Evolutionary conservation across 2,797 vertebrate genomes (phyloP), one percentile per base, ranked within the genome.

Genomic region (Esox masquinongy): DNA sequence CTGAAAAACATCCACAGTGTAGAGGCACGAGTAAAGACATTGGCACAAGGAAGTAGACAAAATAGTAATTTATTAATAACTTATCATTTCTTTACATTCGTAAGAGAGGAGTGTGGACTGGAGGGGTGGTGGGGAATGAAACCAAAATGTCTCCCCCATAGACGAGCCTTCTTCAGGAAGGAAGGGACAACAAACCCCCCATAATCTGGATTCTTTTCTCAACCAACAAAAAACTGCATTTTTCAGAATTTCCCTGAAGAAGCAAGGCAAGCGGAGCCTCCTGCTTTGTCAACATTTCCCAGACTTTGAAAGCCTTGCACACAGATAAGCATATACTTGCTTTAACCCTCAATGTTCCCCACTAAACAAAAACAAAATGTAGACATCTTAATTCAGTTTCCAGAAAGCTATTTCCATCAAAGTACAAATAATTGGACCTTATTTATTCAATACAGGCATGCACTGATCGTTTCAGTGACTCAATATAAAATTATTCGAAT

Each of bases 1-100:
- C 73, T 73, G 75, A 72, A 75, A 78, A 77, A 87, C 82, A 82
- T 47, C 70, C 72, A 75, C 61, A 4, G 43, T 31, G 1, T 29
- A 4, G 59, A 68, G 67, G 5, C 19, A 63, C 34, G 68, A 72
- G 83, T 73, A 86, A 69, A 67, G 49, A 84, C 76, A 61, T 0
- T 34, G 78, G 74, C 79, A 78, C 74, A 88, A 90, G 77, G 88
- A 84, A 31, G 82, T 99, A 98, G 95, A 94, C 96, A 99, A 99
- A 99, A 99, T 99, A 99, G 94, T 95, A 95, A 97, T 99, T 98
- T 98, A 99, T 98, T 99, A 98, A 99, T 99, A 99, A 99, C 94
- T 98, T 99, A 98, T 93, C 90, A 92, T 95, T 95, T 94, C 93
- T 96, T 95, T 96, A 98, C 97, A 97, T 96, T 96, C 95, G 95